Percentiles rank a stretch among this genome's conserved stretches.
These are phyloP conservation scores for Papilio polyxenes DNA, from an alignment of 1,140 invertebrate species.

Conservation along the genomic window DNA sequence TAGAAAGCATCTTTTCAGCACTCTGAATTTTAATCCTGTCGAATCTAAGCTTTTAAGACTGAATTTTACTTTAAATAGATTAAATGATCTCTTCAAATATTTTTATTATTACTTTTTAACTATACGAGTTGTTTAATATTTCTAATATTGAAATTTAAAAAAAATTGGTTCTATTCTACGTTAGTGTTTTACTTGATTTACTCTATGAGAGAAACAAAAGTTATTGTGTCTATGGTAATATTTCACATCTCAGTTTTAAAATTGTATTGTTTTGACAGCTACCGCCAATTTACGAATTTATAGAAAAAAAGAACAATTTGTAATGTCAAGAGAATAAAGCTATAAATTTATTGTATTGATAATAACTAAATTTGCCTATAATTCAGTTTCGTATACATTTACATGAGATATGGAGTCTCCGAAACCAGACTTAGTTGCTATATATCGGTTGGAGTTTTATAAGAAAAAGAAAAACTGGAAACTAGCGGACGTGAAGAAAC, in stretches of 20 bases:
- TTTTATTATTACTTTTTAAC: too few relatives aligned
- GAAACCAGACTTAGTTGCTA: conserved; percentile 51
- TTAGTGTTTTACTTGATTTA: too few relatives aligned
- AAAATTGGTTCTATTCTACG: too few relatives aligned
- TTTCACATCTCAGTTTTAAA: not conserved
- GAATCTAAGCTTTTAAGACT: too few relatives aligned
- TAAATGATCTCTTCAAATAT: too few relatives aligned
- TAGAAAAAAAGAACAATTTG: conserved; percentile 17
- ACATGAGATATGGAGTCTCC: conserved; percentile 18
- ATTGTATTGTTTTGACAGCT: conserved; percentile 21
- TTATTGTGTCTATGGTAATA: not conserved
- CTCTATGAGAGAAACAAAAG: too few relatives aligned
- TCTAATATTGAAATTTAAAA: too few relatives aligned
- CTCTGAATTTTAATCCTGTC: too few relatives aligned
- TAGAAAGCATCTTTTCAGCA: too few relatives aligned
- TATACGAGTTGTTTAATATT: too few relatives aligned
- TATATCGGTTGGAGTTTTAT: conserved; percentile 61
- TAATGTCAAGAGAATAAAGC: conserved; percentile 10
- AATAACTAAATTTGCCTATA: conserved; percentile 20
- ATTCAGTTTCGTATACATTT: conserved; percentile 13
- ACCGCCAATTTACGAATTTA: conserved; percentile 21
- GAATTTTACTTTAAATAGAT: too few relatives aligned
- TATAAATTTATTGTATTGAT: conserved; percentile 21
- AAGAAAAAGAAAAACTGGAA: conserved; percentile 64
- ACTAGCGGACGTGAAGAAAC: conserved; percentile 42